Base-by-base conservation (phyloP, 2,888 invertebrate species). In the Oligia strigilis region DNA sequence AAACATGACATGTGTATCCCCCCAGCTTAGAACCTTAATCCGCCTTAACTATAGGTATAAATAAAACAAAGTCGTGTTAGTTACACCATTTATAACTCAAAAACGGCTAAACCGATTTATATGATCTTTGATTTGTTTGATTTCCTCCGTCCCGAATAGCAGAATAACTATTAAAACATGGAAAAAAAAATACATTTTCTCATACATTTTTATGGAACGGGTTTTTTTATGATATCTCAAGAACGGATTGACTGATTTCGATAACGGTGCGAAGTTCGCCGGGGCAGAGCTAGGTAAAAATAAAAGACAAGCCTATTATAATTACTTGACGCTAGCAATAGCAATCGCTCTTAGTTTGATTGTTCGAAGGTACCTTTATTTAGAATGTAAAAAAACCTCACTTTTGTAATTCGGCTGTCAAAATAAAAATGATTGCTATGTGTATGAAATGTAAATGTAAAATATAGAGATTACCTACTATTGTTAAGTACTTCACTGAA, bases 301-400 rank as follows among this genome's bases (percentile, higher is more conserved):
- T 67, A 67, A 46, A 67, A 82, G n/a, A 49, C 40, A 74, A 6
- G 29, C 13, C 8, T 58, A 29, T 29, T 29, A 29, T 29, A 14
- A 40, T 46, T 64, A 64, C 36, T 40, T 62, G 14, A 46, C 14
- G 4, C 17, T 23, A 1, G 23, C 58, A 66, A 49, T 58, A n/a
- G 1, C n/a, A 83, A 58, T 70, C 17, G 11, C 11, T 60, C 76
- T 55, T 9, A 77, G 55, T 83, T 55, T 23, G 17, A n/a, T 14
- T 23, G 49, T 29, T 52, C 5, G 8, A 58, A 11, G 43, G 40
- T 55, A 40, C n/a, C n/a, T n/a, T n/a, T 58, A 58, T 52, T 43
- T 60, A 23, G 13, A 29, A 11, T 79, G 5, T 52, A 60, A 19
- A 66, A 40, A 66, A 66, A 78, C 17, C 23, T 60, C 49, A 49